Percentiles rank a stretch among this genome's conserved stretches.
phyloP scores from a whole-genome alignment of 2,888 invertebrate species.

The Oasisia sp. region DNA sequence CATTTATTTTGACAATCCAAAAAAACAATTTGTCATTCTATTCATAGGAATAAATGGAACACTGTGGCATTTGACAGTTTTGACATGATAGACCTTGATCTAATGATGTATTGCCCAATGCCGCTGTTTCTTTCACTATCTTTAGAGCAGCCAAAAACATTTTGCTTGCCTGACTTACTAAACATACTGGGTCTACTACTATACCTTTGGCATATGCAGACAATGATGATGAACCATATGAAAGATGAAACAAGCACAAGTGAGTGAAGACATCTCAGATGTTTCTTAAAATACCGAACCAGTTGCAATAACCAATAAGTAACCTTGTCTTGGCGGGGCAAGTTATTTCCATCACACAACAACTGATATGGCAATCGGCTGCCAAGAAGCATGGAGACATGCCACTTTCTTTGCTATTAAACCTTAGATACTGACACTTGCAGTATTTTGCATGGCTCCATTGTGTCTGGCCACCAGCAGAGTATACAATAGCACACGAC shows the following conservation, averaged over 20 bases:
- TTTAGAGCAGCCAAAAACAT: no score
- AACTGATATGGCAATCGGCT: background rate
- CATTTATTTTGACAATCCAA: no score
- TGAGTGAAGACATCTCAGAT: no score
- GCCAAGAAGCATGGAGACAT: background rate
- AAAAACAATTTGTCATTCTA: no score
- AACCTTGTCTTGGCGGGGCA: background rate
- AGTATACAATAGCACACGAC: background rate
- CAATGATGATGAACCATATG: background rate
- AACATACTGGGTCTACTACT: background rate
- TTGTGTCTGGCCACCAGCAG: background rate
- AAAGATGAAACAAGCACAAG: no score
- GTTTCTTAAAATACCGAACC: background rate
- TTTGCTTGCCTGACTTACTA: background rate
- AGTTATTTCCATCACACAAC: background rate
- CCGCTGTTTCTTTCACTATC: no score
- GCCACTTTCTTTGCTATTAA: background rate
- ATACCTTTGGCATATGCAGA: background rate
- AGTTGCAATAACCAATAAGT: background rate
- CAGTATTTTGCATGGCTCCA: background rate
- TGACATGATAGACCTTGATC: no score
- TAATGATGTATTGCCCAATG: no score
- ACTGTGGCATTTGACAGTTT: no score
- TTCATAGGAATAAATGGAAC: no score
- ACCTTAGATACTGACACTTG: background rate